Base-by-base conservation (phyloP, 2,113 vertebrate genomes). In the Calyptomena viridis region DNA sequence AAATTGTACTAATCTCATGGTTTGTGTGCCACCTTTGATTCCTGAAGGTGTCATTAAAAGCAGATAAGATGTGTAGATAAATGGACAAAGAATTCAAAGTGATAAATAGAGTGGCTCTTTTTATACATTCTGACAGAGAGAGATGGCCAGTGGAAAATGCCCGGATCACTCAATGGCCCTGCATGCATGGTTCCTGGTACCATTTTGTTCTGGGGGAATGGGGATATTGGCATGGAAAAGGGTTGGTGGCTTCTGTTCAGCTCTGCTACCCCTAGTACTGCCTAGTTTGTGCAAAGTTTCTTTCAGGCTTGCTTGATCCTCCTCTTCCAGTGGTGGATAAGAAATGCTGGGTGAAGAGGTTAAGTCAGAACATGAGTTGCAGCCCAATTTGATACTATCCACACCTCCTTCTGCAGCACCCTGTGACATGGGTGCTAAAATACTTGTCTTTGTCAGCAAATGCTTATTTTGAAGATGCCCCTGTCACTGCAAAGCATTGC, bases 401-500 rank as follows among this genome's bases (percentile, higher is more conserved):
- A 27, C 31, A 66, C 23, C 19, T 72, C 58, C 47, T 72, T 33
- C 75, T 90, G 67, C 0, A 0, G 69, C 62, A 72, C 16, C 14
- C 22, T 59, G 22, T 19, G 24, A 63, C 0, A 0, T 17, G 33
- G 11, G 19, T 40, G 53, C 37, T 83, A 46, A 66, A 85, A 72
- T 37, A 68, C 13, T 73, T 69, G 20, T 14, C 9, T 9, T 67
- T 77, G 80, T 91, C 91, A 96, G 81, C 67, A 93, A 78, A 93
- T 31, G 8, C 56, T 82, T 87, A 19, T 50, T 89, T 77, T 90
- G 67, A 86, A 90, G 68, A 67, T 83, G 42, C 23, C 33, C 31
- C 30, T 88, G 50, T 40, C 68, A 52, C 55, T 63, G 52, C 27
- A 84, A 80, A 93, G 22, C 9, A 20, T 92, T 94, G 83, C 92